Evolutionary conservation across 2,888 invertebrate genomes (phyloP), one percentile per base, ranked within the genome.

Genomic region (Merodon equestris): DNA sequence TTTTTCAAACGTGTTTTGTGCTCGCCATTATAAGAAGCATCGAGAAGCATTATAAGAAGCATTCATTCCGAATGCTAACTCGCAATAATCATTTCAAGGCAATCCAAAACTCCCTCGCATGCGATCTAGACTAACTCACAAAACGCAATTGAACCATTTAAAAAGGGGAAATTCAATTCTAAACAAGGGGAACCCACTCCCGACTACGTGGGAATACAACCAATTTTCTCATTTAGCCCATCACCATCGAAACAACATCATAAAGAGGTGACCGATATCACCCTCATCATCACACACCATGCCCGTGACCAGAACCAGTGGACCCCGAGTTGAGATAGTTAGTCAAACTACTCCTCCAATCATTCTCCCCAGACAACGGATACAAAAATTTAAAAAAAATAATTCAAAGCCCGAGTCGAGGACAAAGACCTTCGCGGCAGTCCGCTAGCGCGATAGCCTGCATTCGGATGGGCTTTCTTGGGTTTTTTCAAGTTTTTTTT

Each of bases 261-360:
- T 27, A 27, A 27, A 50, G 18, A 42, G 42, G 40, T 54, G 40
- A 42, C 40, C 38, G 18, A 45, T 14, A 12, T 27, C 36, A 44
- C 63, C 71, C 71, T 50, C 71, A 71, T 70, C 56, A 57, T 50
- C 63, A 63, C 64, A 51, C 44, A 72, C 18, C 42, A 42, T 19
- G 48, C 48, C n/a, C 18, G 12, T 45, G 36, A 27, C 42, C 5
- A 71, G 48, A 45, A 64, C 19, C 47, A 56, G 54, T 2, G 7
- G 27, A 27, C 2, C 27, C 27, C 2, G 27, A 27, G 27, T 27
- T 27, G 27, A 27, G 27, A 7, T 27, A 27, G 3, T 27, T 27
- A 27, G 27, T 27, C 3, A 27, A 27, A 4, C 27, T 27, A 27
- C 27, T 27, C 27, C 27, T 27, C 27, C 27, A 27, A 27, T 27